Base-by-base conservation (phyloP, 2,888 invertebrate species). In the Linnaemya vulpina region DNA sequence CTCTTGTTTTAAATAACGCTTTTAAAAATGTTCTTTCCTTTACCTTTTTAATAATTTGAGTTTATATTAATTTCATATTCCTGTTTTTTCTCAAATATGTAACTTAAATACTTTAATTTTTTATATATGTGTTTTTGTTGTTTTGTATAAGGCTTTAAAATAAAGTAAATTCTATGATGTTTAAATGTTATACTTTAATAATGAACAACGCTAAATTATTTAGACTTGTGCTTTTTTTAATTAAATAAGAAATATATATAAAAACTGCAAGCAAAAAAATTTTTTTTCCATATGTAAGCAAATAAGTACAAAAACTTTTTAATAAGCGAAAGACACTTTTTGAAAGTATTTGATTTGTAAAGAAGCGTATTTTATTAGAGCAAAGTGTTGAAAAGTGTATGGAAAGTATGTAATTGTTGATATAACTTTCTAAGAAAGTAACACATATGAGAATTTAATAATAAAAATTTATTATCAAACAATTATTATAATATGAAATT, bases 1-100 rank as follows among this genome's bases (percentile, higher is more conserved):
- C 75, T 79, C 74, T 79, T 78, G 74, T 75, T 84, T 82, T 46
- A 78, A 62, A 77, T 81, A 83, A 83, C 82, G 82, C 82, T 63
- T 82, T 76, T 46, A 58, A 77, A 79, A 71, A 65, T 43, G n/a
- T 73, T 73, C 17, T 35, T 70, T 82, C 55, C 35, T 58, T 49
- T 40, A 73, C 40, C 40, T 53, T 65, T 65, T 49, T 22, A 67
- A 11, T 20, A 1, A 46, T 81, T 75, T 75, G 46, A 30, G 65
- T 71, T 76, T 58, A 10, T 68, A 25, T 40, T 60, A 67, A 55
- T 58, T 58, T 51, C 51, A 62, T 62, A 15, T 63, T 62, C 35
- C 22, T 63, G 62, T 78, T 71, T 55, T 43, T 30, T 63, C 9
- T 3, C 25, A 25, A 30, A 63, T 63, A n/a, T n/a, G n/a, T n/a